These are phyloP conservation scores for Brachionus plicatilis DNA, from an alignment of 1,140 invertebrate species.

Conservation along the genomic window DNA sequence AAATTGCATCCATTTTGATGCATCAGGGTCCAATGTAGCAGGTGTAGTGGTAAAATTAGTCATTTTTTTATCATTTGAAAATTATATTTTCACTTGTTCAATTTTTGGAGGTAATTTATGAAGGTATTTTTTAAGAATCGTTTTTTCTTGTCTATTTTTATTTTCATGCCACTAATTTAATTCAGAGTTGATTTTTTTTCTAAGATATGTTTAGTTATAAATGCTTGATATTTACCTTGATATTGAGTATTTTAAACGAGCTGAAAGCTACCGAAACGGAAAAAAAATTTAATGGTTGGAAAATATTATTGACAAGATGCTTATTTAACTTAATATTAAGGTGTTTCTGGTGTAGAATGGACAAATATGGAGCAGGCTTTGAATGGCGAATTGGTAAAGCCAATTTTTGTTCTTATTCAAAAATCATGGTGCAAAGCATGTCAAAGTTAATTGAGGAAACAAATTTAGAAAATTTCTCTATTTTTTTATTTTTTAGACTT, in stretches of 20 bases:
- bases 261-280: not conserved
- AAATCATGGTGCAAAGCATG: constrained; percentile 64
- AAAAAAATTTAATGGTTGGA: not conserved
- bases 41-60: not conserved
- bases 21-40: not conserved
- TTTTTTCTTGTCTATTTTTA: not conserved
- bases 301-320: not conserved
- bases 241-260: not conserved
- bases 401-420: constrained; percentile 63
- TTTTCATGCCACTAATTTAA: not conserved
- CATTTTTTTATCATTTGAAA: not conserved
- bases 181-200: not conserved
- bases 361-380: not conserved
- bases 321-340: not conserved
- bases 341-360: not conserved
- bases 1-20: not conserved
- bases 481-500: constrained; percentile 50
- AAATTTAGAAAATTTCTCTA: not conserved
- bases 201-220: not conserved
- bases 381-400: constrained; percentile 51
- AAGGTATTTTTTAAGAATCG: not conserved
- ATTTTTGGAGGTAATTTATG: not conserved
- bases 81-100: not conserved
- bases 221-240: not conserved
- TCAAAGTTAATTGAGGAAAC: constrained; percentile 52